Conservation (phyloP, 2,797 vertebrate genomes). For the Mus minutoides region DNA sequence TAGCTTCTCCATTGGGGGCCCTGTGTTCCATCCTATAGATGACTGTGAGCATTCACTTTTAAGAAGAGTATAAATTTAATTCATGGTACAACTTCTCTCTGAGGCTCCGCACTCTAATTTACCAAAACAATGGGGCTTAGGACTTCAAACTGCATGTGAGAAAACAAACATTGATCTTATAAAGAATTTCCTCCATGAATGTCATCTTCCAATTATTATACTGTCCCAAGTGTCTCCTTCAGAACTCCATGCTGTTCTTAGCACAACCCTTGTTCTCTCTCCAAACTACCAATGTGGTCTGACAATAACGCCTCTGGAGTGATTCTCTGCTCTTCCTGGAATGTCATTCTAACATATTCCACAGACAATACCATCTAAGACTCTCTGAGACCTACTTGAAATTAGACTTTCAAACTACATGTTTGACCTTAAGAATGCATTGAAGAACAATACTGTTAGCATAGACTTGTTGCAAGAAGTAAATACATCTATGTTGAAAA, state of each 20-base stretch:
- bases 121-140: not conserved
- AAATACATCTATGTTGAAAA: not conserved
- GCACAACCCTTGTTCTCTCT: not conserved
- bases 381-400: not conserved
- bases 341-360: not conserved
- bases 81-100: not conserved
- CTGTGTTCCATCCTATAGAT: too few species aligned
- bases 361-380: not conserved
- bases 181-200: not conserved
- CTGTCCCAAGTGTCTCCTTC: not conserved
- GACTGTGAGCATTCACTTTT: too few species aligned
- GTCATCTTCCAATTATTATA: not conserved
- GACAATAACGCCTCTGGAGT: not conserved
- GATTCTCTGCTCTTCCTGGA: not conserved
- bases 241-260: not conserved
- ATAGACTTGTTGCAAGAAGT: not conserved
- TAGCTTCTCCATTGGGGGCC: too few species aligned
- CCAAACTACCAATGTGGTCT: rapidly evolving
- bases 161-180: not conserved
- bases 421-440: not conserved
- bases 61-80: not conserved
- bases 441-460: not conserved
- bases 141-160: not conserved
- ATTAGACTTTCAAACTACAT: not conserved
- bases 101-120: not conserved